Evolutionary conservation across 2,797 vertebrate genomes (phyloP).

Genomic region (Brachyalestes nurse): DNA sequence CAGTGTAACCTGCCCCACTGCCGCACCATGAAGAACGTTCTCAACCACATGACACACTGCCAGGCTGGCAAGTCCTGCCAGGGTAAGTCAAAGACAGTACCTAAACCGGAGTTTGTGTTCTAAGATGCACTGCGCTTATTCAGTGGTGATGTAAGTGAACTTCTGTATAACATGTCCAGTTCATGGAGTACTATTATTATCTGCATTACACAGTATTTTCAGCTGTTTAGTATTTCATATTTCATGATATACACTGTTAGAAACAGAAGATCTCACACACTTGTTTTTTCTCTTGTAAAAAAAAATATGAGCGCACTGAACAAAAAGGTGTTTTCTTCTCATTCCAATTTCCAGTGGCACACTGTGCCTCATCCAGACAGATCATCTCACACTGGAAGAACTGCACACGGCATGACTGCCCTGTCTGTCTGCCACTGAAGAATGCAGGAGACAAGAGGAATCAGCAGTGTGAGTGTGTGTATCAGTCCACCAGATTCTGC

Average conservation of each 20-base stretch:
- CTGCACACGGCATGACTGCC: constrained; percentile 96
- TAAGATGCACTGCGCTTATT: neutral
- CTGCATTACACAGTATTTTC: no score
- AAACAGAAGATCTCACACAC: neutral
- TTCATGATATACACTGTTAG: neutral
- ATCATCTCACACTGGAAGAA: constrained; percentile 99
- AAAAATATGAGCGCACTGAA: neutral
- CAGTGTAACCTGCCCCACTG: constrained; percentile 97
- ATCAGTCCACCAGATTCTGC: constrained; percentile 66
- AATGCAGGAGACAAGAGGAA: constrained; percentile 99
- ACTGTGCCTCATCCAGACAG: constrained; percentile 97
- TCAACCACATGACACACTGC: constrained; percentile 99
- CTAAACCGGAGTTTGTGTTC: no score
- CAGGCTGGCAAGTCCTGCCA: constrained; percentile 98
- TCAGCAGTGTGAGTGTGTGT: constrained; percentile 94
- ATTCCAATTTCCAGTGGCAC: constrained; percentile 77
- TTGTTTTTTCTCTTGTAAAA: neutral
- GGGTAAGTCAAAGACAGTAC: constrained; percentile 76
- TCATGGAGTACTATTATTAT: neutral
- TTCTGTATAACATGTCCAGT: neutral
- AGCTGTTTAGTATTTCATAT: no score
- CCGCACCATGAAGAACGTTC: constrained; percentile 98
- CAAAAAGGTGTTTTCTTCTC: neutral
- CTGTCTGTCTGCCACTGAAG: constrained; percentile 96
- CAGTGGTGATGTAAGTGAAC: neutral